These are phyloP conservation scores for Caenorhabditis inopinata DNA, from an alignment of 1,140 invertebrate species.

Conservation along the genomic window DNA sequence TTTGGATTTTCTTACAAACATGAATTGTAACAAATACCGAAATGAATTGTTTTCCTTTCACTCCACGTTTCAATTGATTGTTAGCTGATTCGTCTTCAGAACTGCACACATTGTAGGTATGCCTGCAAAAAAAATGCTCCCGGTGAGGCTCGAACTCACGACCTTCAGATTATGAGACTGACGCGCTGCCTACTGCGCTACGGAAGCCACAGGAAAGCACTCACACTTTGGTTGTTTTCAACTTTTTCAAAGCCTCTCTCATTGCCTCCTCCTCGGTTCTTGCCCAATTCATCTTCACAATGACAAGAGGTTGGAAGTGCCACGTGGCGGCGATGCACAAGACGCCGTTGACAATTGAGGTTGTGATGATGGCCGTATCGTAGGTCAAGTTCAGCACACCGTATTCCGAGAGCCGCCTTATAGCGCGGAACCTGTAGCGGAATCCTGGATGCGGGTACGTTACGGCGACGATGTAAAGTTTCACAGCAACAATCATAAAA, in stretches of 20 bases:
- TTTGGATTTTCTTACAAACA: neutral
- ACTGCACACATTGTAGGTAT: no score
- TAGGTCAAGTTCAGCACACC: neutral
- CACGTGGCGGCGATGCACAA: neutral
- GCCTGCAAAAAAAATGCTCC: slow-evolving; percentile 67
- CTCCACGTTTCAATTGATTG: no score
- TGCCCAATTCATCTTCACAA: neutral
- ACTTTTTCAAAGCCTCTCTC: neutral
- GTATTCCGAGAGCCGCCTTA: neutral
- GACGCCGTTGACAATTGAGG: no score
- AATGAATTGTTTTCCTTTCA: no score
- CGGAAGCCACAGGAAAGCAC: slow-evolving; percentile 13
- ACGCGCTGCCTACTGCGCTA: slow-evolving; percentile 90
- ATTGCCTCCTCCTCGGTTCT: neutral
- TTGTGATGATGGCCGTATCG: neutral
- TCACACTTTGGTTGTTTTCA: slow-evolving; percentile 11
- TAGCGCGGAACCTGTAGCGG: no score
- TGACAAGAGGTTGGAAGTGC: slow-evolving; percentile 6
- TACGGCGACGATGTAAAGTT: neutral
- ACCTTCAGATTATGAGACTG: slow-evolving; percentile 95
- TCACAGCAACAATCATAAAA: neutral
- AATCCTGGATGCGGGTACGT: neutral
- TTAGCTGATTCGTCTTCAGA: no score
- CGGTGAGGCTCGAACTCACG: slow-evolving; percentile 67
- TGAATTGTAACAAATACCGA: no score